phyloP scores from a whole-genome alignment of 1,140 invertebrate genomes.

The Lutraria rhynchaena region DNA sequence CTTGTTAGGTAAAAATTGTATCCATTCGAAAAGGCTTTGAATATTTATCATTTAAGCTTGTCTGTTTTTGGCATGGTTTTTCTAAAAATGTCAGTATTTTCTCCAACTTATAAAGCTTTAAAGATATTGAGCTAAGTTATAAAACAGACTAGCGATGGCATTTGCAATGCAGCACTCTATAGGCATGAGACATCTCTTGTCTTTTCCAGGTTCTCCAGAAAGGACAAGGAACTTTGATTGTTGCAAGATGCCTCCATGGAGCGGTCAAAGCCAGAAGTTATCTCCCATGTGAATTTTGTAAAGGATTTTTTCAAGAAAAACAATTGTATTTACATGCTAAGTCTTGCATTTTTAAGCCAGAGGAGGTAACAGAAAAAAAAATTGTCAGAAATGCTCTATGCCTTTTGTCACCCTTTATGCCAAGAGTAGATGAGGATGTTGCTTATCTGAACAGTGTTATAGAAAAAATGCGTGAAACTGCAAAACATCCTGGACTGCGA shows the following conservation, averaged over 20 bases:
- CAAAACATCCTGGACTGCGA: conserved; percentile 29
- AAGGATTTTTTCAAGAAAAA: conserved; percentile 7
- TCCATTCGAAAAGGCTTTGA: too few relatives aligned
- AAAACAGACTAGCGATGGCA: too few relatives aligned
- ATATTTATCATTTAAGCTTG: too few relatives aligned
- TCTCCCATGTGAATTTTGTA: conserved; percentile 37
- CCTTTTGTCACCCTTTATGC: conserved; percentile 1
- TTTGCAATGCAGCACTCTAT: too few relatives aligned
- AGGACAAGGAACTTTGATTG: conserved; percentile 13
- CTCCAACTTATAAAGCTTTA: too few relatives aligned
- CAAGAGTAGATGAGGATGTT: neutral
- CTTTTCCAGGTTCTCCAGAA: conserved; percentile 30
- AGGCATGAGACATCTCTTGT: too few relatives aligned
- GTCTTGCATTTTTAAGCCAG: neutral
- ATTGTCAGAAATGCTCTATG: conserved; percentile 31
- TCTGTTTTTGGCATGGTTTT: too few relatives aligned
- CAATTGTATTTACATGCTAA: conserved; percentile 11
- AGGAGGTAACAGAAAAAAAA: neutral
- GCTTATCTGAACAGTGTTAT: neutral
- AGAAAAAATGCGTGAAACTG: conserved; percentile 46
- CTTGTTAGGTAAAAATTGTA: too few relatives aligned
- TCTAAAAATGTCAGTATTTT: too few relatives aligned
- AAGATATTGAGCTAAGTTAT: too few relatives aligned
- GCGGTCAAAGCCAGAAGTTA: conserved; percentile 3
- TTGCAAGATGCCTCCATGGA: conserved; percentile 7